Conservation (phyloP, 2,113 vertebrate species). For the Petroica traversi region DNA sequence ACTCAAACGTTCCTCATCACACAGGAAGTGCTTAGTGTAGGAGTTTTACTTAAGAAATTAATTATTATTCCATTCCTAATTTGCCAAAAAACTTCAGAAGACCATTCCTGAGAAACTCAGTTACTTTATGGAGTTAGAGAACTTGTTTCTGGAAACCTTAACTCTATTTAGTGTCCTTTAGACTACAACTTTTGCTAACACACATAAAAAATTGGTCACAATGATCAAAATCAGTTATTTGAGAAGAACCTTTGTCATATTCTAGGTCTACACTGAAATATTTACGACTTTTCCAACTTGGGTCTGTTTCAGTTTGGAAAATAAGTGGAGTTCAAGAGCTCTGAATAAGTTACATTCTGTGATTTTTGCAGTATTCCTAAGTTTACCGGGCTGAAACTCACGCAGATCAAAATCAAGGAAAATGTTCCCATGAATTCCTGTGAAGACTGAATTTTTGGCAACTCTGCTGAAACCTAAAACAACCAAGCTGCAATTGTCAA, state of each 20-base stretch:
- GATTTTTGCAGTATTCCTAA: neutral
- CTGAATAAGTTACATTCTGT: neutral
- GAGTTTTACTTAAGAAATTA: neutral
- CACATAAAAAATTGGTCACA: neutral
- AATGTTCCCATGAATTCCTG: slow-evolving; percentile 20
- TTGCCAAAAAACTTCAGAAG: neutral
- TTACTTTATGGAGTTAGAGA: neutral
- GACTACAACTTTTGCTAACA: neutral
- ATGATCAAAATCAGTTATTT: neutral
- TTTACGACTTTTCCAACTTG: neutral
- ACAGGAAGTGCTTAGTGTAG: neutral
- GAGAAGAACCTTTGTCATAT: neutral
- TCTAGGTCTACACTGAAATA: neutral
- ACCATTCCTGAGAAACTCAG: neutral
- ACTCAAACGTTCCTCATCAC: neutral
- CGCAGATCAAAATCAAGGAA: slow-evolving; percentile 9
- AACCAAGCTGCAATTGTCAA: neutral
- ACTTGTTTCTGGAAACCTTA: neutral
- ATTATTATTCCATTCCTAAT: neutral
- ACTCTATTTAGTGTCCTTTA: neutral
- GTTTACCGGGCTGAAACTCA: neutral
- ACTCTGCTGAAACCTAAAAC: slow-evolving; percentile 13
- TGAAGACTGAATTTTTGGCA: slow-evolving; percentile 31
- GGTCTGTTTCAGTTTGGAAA: neutral
- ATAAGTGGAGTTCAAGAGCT: neutral